These are phyloP conservation scores for Aspidoscelis tigris DNA, from an alignment of 2,113 vertebrate genomes.

Conservation along the genomic window DNA sequence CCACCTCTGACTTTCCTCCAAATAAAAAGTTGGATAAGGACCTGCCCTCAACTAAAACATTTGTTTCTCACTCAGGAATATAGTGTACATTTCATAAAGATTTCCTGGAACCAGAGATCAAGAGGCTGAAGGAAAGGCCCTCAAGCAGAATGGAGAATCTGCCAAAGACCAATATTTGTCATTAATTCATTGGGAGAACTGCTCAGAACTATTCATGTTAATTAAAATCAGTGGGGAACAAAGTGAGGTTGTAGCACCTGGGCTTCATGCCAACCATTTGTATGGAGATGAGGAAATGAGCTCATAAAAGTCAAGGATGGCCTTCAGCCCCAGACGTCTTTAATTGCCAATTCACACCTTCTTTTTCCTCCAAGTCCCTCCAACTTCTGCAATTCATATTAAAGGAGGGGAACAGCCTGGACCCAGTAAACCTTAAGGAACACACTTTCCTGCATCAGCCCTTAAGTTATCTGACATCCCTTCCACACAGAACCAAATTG, in stretches of 20 bases:
- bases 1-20: conserved; percentile 50
- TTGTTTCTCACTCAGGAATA: conserved; percentile 70
- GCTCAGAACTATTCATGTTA: conserved; percentile 61
- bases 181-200: conserved; percentile 65
- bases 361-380: neutral
- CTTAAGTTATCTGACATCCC: neutral
- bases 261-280: conserved; percentile 40
- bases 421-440: neutral
- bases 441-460: neutral
- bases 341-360: conserved; percentile 64
- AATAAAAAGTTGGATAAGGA: conserved; percentile 30
- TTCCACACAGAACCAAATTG: too few species aligned
- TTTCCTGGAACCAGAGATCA: conserved; percentile 72
- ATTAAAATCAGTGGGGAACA: conserved; percentile 73
- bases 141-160: conserved; percentile 63
- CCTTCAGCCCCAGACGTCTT: conserved; percentile 7
- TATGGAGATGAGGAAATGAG: conserved; percentile 68
- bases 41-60: conserved; percentile 60
- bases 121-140: conserved; percentile 57
- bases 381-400: conserved; percentile 31
- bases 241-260: conserved; percentile 62
- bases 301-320: conserved; percentile 52
- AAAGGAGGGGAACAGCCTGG: neutral
- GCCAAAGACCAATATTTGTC: conserved; percentile 67
- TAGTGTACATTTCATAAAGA: conserved; percentile 67